These are phyloP conservation scores for Drosophila obscura DNA, from an alignment of 1,140 invertebrate species.

Conservation along the genomic window DNA sequence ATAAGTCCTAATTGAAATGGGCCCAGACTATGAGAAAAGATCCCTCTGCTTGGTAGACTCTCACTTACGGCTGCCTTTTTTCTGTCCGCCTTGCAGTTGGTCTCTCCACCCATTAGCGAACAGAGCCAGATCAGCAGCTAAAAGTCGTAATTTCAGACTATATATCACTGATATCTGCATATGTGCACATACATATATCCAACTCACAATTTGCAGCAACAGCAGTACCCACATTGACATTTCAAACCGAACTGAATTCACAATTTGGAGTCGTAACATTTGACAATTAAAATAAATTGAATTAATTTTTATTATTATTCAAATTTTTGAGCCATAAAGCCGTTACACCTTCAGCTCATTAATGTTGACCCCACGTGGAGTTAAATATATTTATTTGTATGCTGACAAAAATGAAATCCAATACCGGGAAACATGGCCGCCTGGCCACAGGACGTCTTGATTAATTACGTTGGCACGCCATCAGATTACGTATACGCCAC, in stretches of 20 bases:
- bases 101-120: slow-evolving; percentile 15
- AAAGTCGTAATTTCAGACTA: not conserved
- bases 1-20: slow-evolving; percentile 33
- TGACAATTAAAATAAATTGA: slow-evolving; percentile 50
- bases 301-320: slow-evolving; percentile 50
- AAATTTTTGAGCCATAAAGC: slow-evolving; percentile 20
- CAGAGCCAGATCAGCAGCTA: slow-evolving; percentile 20
- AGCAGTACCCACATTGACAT: slow-evolving; percentile 14
- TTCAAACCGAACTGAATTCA: not conserved
- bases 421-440: slow-evolving; percentile 1
- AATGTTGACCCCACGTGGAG: slow-evolving; percentile 10
- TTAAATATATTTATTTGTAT: slow-evolving; percentile 7
- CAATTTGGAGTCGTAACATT: slow-evolving; percentile 18
- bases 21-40: not conserved
- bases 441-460: slow-evolving; percentile 58
- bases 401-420: slow-evolving; percentile 40
- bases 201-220: slow-evolving; percentile 2
- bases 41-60: no score
- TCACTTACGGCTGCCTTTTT: slow-evolving; percentile 59
- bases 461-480: slow-evolving; percentile 74
- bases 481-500: slow-evolving; percentile 64
- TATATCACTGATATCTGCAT: not conserved
- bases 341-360: slow-evolving; percentile 27
- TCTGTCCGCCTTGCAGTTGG: slow-evolving; percentile 30
- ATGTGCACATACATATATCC: no score